Evolutionary conservation across 1,140 invertebrate genomes (phyloP).

Genomic region (Nylanderia fulva): DNA sequence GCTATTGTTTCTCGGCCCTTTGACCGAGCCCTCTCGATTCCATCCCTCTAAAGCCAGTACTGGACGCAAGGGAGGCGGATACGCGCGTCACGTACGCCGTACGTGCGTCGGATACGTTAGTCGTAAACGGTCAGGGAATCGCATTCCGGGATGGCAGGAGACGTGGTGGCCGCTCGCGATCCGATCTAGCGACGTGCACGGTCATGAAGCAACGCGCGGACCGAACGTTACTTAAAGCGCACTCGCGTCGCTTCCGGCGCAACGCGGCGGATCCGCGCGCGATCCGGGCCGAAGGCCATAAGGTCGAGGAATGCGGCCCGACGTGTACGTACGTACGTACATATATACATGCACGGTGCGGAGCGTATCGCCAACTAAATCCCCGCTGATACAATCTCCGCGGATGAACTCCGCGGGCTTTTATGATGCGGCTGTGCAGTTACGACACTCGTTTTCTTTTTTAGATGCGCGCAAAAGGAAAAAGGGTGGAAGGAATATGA

Average conservation of each 20-base stretch:
- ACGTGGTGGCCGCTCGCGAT: constrained; percentile 56
- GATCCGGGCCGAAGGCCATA: background rate
- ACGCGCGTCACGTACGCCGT: constrained; percentile 73
- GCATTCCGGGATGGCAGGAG: constrained; percentile 49
- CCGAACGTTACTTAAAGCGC: constrained; percentile 66
- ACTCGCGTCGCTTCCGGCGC: constrained; percentile 10
- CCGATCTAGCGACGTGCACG: constrained; percentile 62
- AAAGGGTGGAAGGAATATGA: background rate
- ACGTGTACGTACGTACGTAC: constrained; percentile 9
- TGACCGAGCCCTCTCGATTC: background rate
- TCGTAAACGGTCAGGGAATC: constrained; percentile 71
- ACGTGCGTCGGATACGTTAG: constrained; percentile 77
- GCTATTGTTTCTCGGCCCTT: background rate
- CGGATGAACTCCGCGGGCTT: constrained; percentile 26
- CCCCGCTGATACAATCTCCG: constrained; percentile 49
- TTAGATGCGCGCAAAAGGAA: background rate
- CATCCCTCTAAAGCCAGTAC: constrained; percentile 51
- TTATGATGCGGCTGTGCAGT: constrained; percentile 41
- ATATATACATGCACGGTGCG: no score
- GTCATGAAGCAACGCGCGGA: constrained; percentile 52
- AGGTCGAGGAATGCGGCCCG: constrained; percentile 17
- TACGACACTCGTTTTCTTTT: constrained; percentile 30
- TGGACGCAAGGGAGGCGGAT: constrained; percentile 16
- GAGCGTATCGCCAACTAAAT: constrained; percentile 24
- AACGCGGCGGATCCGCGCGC: background rate